phyloP scores from a whole-genome alignment of 1,140 invertebrate genomes.

The Hypothenemus hampei region DNA sequence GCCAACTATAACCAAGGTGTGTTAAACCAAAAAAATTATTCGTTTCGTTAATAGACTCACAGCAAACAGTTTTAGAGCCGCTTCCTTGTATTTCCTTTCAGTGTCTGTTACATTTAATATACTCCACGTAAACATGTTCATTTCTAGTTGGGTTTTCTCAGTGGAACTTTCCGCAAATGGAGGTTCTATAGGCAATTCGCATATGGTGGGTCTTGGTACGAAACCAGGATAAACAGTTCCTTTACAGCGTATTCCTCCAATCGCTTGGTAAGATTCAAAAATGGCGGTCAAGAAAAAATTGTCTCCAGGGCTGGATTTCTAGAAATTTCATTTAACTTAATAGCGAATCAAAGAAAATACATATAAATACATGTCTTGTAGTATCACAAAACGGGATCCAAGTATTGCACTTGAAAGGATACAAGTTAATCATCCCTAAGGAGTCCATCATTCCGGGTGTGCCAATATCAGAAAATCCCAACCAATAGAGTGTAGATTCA shows the following conservation, averaged over 20 bases:
- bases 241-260: constrained; percentile 81
- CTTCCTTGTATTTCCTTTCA: constrained; percentile 63
- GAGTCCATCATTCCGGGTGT: constrained; percentile 66
- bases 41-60: constrained; percentile 49
- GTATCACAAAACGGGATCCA: constrained; percentile 81
- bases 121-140: constrained; percentile 62
- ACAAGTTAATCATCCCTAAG: constrained; percentile 61
- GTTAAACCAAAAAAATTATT: neutral
- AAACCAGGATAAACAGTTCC: constrained; percentile 82
- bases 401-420: constrained; percentile 55
- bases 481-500: constrained; percentile 67
- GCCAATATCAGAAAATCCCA: constrained; percentile 77
- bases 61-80: constrained; percentile 86
- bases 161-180: constrained; percentile 76
- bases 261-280: constrained; percentile 67
- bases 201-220: constrained; percentile 74
- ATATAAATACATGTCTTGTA: constrained; percentile 54
- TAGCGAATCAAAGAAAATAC: neutral
- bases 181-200: constrained; percentile 63
- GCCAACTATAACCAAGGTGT: constrained; percentile 58
- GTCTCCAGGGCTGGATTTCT: constrained; percentile 69
- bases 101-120: constrained; percentile 56
- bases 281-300: constrained; percentile 76
- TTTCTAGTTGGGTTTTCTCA: constrained; percentile 80
- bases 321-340: constrained; percentile 21